Percentiles rank a stretch among this genome's conserved stretches.
Conservation (phyloP, 2,113 vertebrate genomes). For the Lethenteron reissneri region DNA sequence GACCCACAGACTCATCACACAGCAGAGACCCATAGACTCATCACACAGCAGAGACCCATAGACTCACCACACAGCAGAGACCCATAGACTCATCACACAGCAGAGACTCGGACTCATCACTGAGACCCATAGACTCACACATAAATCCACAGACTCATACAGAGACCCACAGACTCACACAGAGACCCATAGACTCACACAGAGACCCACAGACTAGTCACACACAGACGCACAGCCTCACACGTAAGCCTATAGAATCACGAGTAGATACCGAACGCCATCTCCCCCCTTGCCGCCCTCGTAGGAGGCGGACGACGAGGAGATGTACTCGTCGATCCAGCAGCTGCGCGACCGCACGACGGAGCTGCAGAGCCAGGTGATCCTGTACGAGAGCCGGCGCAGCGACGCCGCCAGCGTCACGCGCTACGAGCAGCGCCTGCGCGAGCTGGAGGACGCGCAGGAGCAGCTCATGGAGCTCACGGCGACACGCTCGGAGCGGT, state of each 20-base stretch:
- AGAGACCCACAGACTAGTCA: not conserved
- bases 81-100: no score
- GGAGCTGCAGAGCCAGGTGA: slow-evolving; percentile 36
- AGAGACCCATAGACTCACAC: not conserved
- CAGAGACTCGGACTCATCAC: no score
- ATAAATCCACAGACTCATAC: no score
- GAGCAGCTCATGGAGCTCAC: slow-evolving; percentile 46
- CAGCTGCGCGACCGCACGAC: slow-evolving; percentile 36
- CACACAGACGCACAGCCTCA: not conserved
- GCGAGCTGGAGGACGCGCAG: slow-evolving; percentile 36
- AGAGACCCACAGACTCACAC: no score
- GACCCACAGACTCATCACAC: no score
- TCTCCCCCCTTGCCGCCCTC: not conserved
- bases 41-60: no score
- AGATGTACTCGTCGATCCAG: slow-evolving; percentile 14
- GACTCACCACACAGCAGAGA: no score
- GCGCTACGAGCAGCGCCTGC: slow-evolving; percentile 45
- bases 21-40: no score
- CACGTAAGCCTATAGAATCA: not conserved
- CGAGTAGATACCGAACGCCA: no score
- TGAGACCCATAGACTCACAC: no score
- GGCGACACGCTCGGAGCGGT: slow-evolving; percentile 47
- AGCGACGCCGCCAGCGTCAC: slow-evolving; percentile 3
- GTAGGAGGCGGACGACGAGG: slow-evolving; percentile 7
- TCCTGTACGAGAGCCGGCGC: not conserved